Base-by-base conservation (phyloP, 2,797 vertebrate genomes). In the Tolypeutes matacus region DNA sequence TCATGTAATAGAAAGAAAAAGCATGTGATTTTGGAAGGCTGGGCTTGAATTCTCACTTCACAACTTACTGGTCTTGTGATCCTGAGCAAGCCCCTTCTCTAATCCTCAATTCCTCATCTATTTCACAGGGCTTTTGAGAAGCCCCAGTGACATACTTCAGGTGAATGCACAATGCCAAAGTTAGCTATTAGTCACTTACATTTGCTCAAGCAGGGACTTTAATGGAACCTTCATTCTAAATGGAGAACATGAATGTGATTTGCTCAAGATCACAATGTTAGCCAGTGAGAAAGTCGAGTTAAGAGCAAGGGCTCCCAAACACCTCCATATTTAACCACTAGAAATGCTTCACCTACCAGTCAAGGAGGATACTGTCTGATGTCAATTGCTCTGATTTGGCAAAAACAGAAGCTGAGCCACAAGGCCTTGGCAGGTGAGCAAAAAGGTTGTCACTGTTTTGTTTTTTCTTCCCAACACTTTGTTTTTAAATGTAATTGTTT, bases 401-500 rank as follows among this genome's bases (percentile, higher is more conserved):
- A 86, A 93, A 96, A 95, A 92, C 64, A 69, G 75, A 87, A 96
- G 76, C 46, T 96, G 92, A 77, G 9, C 42, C 17, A 34, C 11
- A 64, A 92, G 89, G 46, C 51, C 25, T 86, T 95, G 90, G 90
- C 88, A 97, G 93, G 95, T 94, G 73, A 96, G 83, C 56, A 75
- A 73, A 93, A 93, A 94, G 86, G 93, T 94, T 95, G 93, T 42
- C 25, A 2, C 72, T 76, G 82, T 85, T 91, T 86, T 72, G 75
- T 14, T 70, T 11, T 46, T 46, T 9, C 46, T 9, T 9, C 46
- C 64, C 86, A 86, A 83, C 58, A 82, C 67, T 92, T 95, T 92
- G 77, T 96, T 96, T 97, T 95, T 88, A 88, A 86, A 94, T 95
- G 83, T 96, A 97, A 96, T 95, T 96, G 95, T 96, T 97, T 97